Evolutionary conservation across 30 jellyfish, hydroid and myxozoan genomes (phyloP), one percentile per base, ranked within the genome.

Genomic region (Hydractinia symbiolongicarpus): DNA sequence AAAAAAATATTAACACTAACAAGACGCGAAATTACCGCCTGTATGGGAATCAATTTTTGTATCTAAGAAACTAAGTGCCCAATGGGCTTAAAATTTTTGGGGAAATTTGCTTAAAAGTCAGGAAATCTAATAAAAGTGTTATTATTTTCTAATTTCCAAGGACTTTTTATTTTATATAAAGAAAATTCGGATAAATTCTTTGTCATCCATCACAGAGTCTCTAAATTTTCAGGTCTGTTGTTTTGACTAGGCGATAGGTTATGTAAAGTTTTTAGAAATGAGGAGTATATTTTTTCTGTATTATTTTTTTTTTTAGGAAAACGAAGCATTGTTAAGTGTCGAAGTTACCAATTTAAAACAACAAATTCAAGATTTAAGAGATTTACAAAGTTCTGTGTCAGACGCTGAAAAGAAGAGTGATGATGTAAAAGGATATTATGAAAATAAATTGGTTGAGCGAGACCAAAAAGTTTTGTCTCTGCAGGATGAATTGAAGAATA

Each of bases 401-500:
- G 74, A 64, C 4, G 74, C 40, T 64, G 74, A 64, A 13, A 64
- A 9, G 9, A 64, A 64, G 40, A 64, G n/a, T 64, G 74, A 64
- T n/a, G 40, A 64, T 51, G 52, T 64, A n/a, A 7, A 51, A 7
- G 40, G 17, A 1, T 44, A 64, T 7, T 64, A n/a, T 64, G 74
- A 64, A 4, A 13, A 64, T 64, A 64, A 64, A 64, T 51, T 64
- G 9, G 9, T 14, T 13, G 95, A 86, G 78, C 76, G 83, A 4
- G 85, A 86, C 54, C 61, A 60, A 30, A 84, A 86, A 57, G n/a
- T 54, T 5, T 17, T 70, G 64, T 69, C 30, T 53, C 68, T 79
- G 44, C 58, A 55, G 15, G 90, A 66, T 9, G 95, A 86, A 20
- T 72, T 86, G 17, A 44, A 49, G 55, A 81, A 66, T 83, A 74